Conservation (phyloP, 2,888 invertebrate genomes). For the Willowsia nigromaculata region DNA sequence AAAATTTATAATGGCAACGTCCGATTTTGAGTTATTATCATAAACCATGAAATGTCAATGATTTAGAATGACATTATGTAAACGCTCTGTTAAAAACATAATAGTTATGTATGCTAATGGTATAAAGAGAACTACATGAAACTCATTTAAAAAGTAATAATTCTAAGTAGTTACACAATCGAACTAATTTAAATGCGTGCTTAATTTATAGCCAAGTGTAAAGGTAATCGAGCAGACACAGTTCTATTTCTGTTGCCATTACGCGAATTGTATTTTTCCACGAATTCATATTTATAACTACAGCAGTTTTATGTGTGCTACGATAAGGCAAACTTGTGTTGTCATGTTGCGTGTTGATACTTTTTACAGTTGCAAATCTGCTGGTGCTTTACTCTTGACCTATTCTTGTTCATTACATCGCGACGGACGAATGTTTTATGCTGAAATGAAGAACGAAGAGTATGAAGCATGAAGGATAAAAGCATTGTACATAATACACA, state of each 20-base stretch:
- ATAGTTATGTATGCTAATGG: not conserved
- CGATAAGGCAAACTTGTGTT: not conserved
- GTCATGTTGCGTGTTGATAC: not conserved
- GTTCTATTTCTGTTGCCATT: not conserved
- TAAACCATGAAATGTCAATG: not conserved
- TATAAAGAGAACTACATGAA: not conserved
- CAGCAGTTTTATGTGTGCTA: not conserved
- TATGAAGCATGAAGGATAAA: no score
- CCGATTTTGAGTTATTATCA: not conserved
- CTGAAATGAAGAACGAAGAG: no score
- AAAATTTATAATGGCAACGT: not conserved
- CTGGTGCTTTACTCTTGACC: constrained; percentile 12
- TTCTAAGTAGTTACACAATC: no score
- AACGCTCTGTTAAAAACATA: not conserved
- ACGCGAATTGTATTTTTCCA: not conserved
- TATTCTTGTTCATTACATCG: not conserved
- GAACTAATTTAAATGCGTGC: no score
- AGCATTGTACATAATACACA: no score
- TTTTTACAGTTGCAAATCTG: not conserved
- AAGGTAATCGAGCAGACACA: not conserved
- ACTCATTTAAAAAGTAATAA: not conserved
- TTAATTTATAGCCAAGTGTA: not conserved
- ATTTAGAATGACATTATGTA: not conserved
- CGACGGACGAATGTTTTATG: not conserved
- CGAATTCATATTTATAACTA: not conserved